phyloP scores from a whole-genome alignment of 2,113 vertebrate species.

The Bombycilla garrulus region DNA sequence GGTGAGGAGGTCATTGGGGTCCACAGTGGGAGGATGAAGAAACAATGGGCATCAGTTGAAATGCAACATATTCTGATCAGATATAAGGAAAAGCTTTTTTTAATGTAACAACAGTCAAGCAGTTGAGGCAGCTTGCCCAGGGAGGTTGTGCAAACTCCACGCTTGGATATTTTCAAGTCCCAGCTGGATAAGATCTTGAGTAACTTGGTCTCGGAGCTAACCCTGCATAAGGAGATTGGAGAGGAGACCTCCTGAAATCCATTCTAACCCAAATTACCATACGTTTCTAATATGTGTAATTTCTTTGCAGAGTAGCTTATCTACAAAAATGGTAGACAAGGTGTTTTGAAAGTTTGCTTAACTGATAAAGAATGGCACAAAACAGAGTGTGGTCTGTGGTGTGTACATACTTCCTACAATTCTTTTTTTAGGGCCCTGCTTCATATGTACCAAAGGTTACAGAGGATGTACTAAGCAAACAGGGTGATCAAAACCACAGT shows the following conservation, averaged over 20 bases:
- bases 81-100: not conserved
- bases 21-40: not conserved
- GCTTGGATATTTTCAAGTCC: not conserved
- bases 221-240: not conserved
- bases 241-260: not conserved
- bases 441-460: not conserved
- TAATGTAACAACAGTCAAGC: not conserved
- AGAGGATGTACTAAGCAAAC: not conserved
- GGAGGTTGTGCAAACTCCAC: not conserved
- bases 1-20: not conserved
- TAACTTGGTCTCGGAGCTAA: not conserved
- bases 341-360: not conserved
- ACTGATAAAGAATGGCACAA: not conserved
- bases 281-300: not conserved
- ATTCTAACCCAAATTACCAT: not conserved
- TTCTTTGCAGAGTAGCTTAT: not conserved
- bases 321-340: not conserved
- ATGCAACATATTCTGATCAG: not conserved
- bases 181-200: not conserved
- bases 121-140: not conserved
- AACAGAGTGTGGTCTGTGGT: not conserved
- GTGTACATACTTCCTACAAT: not conserved
- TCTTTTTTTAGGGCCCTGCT: not conserved
- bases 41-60: not conserved
- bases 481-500: not conserved